Base-by-base conservation (phyloP, 2,797 vertebrate species). In the Antrozous pallidus region DNA sequence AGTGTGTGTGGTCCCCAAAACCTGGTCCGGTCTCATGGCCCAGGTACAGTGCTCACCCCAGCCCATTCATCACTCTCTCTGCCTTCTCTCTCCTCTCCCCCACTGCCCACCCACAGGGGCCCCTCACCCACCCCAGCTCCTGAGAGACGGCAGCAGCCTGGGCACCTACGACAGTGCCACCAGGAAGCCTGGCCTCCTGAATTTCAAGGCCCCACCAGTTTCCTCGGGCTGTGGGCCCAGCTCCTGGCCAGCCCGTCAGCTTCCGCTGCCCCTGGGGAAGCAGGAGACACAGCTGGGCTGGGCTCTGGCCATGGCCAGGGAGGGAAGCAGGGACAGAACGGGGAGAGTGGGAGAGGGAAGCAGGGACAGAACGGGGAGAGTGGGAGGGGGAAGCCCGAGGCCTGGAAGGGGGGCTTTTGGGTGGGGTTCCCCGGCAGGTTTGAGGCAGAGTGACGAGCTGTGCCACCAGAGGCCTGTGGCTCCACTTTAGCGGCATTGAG, bases 271-370 rank as follows among this genome's bases (percentile, higher is more conserved):
- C 45, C 70, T 2, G 18, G 11, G 42, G 22, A 54, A 67, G 8
- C 10, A 16, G 28, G 17, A 42, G 11, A 16, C 4, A 5, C n/a
- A 28, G 54, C 56, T 36, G 47, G 70, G 54, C 71, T 1, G 0
- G 1, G 22, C 71, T 87, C 73, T 40, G 26, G 88, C 31, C 49
- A 47, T 8, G 31, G 47, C 18, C 49, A 18, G 42, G 88, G 31
- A 70, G 58, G 58, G 45, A 61, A 36, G 17, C 16, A 51, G 56
- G n/a, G 31, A 14, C 89, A 61, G 83, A 71, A 38, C 71, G 36
- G n/a, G 49, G 65, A 77, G 56, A 91, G 92, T 94, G 45, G 96
- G 90, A 92, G 90, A 94, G 95, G 94, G 90, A 95, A 96, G 85
- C 81, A 51, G 56, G n/a, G 31, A 14, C 89, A 61, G 83, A 71